A percentile compares a stretch with the other conserved stretches of the same genome.
Conservation (phyloP, 1,140 invertebrate genomes). For the Aphaenogaster ashmeadi region DNA sequence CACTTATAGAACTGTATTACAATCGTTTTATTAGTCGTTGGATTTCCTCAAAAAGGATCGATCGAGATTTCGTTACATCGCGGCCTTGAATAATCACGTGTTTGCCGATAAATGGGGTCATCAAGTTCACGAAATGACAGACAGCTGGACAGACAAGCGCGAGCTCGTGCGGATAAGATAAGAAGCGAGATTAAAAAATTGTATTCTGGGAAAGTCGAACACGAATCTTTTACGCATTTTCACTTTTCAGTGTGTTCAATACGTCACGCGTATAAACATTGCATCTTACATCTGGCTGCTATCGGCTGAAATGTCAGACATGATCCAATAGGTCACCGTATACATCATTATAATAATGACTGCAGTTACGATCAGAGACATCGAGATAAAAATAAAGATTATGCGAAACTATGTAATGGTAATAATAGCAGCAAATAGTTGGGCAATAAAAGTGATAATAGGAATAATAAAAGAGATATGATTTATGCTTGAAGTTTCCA, state of each 20-base stretch:
- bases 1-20: background rate
- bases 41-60: background rate
- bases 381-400: constrained; percentile 15
- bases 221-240: background rate
- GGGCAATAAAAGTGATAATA: constrained; percentile 6
- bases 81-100: constrained; percentile 17
- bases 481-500: background rate
- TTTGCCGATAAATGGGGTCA: constrained; percentile 30
- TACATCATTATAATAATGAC: constrained; percentile 33
- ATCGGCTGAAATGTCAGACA: background rate
- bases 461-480: background rate
- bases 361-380: background rate
- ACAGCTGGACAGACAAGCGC: constrained; percentile 2
- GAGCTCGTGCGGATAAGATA: constrained; percentile 9
- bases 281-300: background rate
- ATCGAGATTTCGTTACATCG: constrained; percentile 13
- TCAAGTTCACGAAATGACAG: constrained; percentile 40
- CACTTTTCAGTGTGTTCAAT: background rate
- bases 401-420: background rate
- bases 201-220: background rate
- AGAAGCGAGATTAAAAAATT: background rate
- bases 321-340: constrained; percentile 15
- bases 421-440: constrained; percentile 23
- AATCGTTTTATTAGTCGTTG: background rate
- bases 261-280: background rate